Evolutionary conservation across 1,140 invertebrate genomes (phyloP).

Genomic region (Leptinotarsa texana): DNA sequence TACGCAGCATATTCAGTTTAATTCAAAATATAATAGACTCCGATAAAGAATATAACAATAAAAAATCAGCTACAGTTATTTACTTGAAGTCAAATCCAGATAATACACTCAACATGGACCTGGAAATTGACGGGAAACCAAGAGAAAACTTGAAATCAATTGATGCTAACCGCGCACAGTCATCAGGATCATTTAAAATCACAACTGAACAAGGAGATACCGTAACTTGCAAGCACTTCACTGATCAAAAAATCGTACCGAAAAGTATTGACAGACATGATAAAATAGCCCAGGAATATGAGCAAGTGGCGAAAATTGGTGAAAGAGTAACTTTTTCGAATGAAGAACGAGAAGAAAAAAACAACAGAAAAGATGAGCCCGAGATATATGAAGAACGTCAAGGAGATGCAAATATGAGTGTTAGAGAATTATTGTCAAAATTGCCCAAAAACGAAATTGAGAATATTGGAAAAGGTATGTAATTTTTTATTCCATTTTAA

Average conservation of each 20-base stretch:
- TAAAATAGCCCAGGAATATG: constrained; percentile 3
- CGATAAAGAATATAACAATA: constrained; percentile 39
- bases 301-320: neutral
- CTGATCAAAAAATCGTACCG: constrained; percentile 27
- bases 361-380: neutral
- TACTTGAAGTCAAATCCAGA: constrained; percentile 33
- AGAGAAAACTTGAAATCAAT: constrained; percentile 24
- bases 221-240: constrained; percentile 32
- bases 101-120: constrained; percentile 32
- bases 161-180: constrained; percentile 4
- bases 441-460: constrained; percentile 30
- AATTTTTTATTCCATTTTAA: too few relatives aligned
- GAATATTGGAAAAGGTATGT: constrained; percentile 12
- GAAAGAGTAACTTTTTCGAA: constrained; percentile 13
- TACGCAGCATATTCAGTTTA: constrained; percentile 34
- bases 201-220: constrained; percentile 37
- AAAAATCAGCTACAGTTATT: constrained; percentile 38
- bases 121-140: constrained; percentile 32
- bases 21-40: constrained; percentile 39
- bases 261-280: neutral
- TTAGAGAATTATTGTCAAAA: constrained; percentile 28
- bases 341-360: neutral
- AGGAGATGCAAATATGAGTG: constrained; percentile 21
- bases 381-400: constrained; percentile 1
- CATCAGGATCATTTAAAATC: constrained; percentile 30